These are phyloP conservation scores for Cercopithecus petaurista DNA, from an alignment of 2,797 vertebrate genomes.

Conservation along the genomic window DNA sequence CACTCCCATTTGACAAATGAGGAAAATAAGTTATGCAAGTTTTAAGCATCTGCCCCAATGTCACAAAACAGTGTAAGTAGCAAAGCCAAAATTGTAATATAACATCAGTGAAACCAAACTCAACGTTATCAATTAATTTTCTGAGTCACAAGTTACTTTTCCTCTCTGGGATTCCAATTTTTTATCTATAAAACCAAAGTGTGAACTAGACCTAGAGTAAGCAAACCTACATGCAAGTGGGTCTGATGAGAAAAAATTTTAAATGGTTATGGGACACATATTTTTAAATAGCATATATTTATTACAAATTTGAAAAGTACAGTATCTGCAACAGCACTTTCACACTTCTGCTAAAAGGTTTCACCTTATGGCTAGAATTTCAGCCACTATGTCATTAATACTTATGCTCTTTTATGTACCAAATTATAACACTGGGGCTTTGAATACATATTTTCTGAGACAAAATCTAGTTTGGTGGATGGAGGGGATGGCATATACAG, in stretches of 20 bases:
- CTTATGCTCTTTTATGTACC: not conserved
- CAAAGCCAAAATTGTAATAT: not conserved
- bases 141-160: not conserved
- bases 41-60: not conserved
- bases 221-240: not conserved
- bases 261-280: not conserved
- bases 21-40: not conserved
- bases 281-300: not conserved
- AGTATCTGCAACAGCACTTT: not conserved
- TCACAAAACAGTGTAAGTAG: not conserved
- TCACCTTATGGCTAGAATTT: conserved; percentile 9
- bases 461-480: not conserved
- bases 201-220: not conserved
- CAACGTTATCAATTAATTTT: not conserved
- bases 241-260: not conserved
- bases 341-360: not conserved
- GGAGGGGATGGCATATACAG: not conserved
- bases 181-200: not conserved
- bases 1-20: not conserved
- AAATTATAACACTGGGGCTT: conserved; percentile 9
- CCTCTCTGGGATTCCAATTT: not conserved
- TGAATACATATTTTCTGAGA: not conserved
- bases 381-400: not conserved
- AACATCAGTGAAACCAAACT: not conserved
- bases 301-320: not conserved